phyloP scores from a whole-genome alignment of 2,113 vertebrate genomes.

The Mirounga angustirostris region DNA sequence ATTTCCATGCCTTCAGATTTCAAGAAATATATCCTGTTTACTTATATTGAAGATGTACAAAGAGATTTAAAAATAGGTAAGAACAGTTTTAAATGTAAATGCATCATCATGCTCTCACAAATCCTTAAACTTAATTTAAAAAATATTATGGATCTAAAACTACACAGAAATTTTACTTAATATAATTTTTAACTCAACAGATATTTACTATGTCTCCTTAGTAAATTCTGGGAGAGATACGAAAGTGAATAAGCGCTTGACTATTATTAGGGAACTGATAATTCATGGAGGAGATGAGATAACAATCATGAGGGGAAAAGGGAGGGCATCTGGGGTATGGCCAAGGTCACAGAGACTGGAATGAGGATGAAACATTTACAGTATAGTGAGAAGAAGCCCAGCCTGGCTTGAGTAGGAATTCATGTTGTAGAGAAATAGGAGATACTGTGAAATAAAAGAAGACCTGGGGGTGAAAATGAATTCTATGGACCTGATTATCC shows the following conservation, averaged over 20 bases:
- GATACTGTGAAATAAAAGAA: not conserved
- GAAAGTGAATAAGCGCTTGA: not conserved
- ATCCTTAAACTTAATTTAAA: slow-evolving; percentile 27
- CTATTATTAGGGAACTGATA: not conserved
- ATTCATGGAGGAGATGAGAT: not conserved
- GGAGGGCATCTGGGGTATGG: not conserved
- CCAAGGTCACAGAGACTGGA: not conserved
- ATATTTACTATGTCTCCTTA: not conserved
- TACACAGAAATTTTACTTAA: not conserved
- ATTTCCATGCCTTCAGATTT: slow-evolving; percentile 50
- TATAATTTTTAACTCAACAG: slow-evolving; percentile 4
- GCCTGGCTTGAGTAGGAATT: not conserved
- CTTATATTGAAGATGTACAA: slow-evolving; percentile 30
- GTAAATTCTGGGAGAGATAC: not conserved
- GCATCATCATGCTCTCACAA: not conserved
- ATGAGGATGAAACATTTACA: not conserved
- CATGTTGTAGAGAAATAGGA: not conserved
- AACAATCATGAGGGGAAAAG: not conserved
- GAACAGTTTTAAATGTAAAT: slow-evolving; percentile 32
- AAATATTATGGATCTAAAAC: not conserved
- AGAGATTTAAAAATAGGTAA: not conserved
- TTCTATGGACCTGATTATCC: not conserved
- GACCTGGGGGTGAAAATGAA: not conserved
- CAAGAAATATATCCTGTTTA: slow-evolving; percentile 50
- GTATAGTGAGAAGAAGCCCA: not conserved